These are phyloP conservation scores for Sphenodon punctatus DNA, from an alignment of 2,797 vertebrate genomes.

Conservation along the genomic window DNA sequence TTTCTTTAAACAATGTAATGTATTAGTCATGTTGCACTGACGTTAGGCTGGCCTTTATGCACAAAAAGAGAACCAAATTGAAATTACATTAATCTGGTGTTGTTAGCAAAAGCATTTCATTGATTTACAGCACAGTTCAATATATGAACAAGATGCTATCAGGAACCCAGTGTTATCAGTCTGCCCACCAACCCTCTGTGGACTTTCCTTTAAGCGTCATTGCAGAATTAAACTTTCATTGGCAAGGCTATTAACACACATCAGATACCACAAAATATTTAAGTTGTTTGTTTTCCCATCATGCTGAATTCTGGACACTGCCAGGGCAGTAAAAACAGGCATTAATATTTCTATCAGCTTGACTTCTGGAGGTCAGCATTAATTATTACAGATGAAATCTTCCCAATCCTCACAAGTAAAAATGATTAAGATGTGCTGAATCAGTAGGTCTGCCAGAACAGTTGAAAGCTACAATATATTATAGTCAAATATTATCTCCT, in stretches of 20 bases:
- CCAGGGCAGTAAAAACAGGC: conserved; percentile 55
- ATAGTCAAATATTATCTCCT: conserved; percentile 27
- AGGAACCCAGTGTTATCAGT: conserved; percentile 31
- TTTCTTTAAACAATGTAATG: not conserved
- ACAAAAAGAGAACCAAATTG: conserved; percentile 54
- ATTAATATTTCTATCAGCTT: conserved; percentile 69
- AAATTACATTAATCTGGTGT: conserved; percentile 54
- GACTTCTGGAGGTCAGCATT: conserved; percentile 63
- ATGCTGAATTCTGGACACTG: conserved; percentile 34
- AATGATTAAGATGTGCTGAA: conserved; percentile 58
- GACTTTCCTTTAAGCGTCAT: conserved; percentile 32
- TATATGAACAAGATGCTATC: conserved; percentile 22
- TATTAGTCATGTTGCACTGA: conserved; percentile 32
- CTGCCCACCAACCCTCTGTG: conserved; percentile 13
- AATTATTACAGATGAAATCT: conserved; percentile 70
- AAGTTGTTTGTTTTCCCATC: conserved; percentile 72
- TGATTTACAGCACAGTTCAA: conserved; percentile 54
- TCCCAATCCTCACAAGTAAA: conserved; percentile 61
- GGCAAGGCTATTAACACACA: conserved; percentile 71
- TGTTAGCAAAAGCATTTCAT: conserved; percentile 57
- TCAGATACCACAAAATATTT: conserved; percentile 46
- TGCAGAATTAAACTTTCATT: no score
- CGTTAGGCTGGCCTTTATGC: conserved; percentile 24
- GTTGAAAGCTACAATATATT: conserved; percentile 35
- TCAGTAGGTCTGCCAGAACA: conserved; percentile 29